Evolutionary conservation across 2,797 vertebrate species (phyloP).

Genomic region (Gadopsis bispinosus): DNA sequence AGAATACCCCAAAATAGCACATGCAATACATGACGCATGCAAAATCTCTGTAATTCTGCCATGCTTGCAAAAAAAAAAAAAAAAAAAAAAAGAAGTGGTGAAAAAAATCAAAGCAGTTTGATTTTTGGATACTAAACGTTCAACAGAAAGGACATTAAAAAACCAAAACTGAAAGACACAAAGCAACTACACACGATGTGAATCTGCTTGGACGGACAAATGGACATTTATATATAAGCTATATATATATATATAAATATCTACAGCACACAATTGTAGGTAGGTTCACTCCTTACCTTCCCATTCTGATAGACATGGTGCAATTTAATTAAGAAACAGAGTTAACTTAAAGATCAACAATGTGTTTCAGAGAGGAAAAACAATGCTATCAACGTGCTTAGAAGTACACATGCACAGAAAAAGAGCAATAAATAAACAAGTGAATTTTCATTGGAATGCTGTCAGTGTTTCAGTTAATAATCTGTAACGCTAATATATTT

Average conservation of each 20-base stretch:
- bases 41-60: slow-evolving; percentile 35
- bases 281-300: slow-evolving; percentile 85
- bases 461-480: slow-evolving; percentile 18
- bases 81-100: slow-evolving; percentile 26
- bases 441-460: neutral
- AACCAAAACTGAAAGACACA: slow-evolving; percentile 55
- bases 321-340: slow-evolving; percentile 86
- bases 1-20: slow-evolving; percentile 60
- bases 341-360: slow-evolving; percentile 82
- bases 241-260: slow-evolving; percentile 56
- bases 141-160: slow-evolving; percentile 27
- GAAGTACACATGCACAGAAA: slow-evolving; percentile 58
- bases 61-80: slow-evolving; percentile 39
- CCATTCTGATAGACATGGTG: slow-evolving; percentile 88
- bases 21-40: slow-evolving; percentile 58
- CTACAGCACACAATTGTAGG: slow-evolving; percentile 58
- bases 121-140: slow-evolving; percentile 5
- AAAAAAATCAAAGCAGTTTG: slow-evolving; percentile 21
- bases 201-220: slow-evolving; percentile 60
- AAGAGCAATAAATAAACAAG: slow-evolving; percentile 32
- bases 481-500: slow-evolving; percentile 3
- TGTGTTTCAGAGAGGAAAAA: slow-evolving; percentile 71
- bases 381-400: slow-evolving; percentile 42
- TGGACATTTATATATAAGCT: slow-evolving; percentile 59
- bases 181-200: slow-evolving; percentile 47